These are phyloP conservation scores for Leptobrachium ailaonicum DNA, from an alignment of 2,113 vertebrate species.

Conservation along the genomic window DNA sequence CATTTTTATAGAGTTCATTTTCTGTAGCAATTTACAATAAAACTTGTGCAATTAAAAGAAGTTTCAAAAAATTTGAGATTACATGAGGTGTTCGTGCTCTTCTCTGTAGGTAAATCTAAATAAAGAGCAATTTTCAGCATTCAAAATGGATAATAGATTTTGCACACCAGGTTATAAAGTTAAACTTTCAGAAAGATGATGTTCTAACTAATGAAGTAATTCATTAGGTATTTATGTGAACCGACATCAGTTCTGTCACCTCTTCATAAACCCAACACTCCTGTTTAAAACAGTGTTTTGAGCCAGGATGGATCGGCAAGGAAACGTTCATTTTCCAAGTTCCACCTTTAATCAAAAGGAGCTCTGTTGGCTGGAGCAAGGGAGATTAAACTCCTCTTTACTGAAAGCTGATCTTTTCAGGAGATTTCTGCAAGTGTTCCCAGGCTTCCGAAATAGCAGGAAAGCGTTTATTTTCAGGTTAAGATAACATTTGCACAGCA, in stretches of 20 bases:
- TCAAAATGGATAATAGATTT: no score
- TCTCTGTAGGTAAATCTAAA: no score
- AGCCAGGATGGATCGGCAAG: slow-evolving; percentile 13
- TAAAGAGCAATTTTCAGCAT: no score
- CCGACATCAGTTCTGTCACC: not conserved
- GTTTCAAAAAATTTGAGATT: no score
- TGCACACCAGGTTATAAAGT: no score
- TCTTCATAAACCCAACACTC: no score
- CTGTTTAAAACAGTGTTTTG: not conserved
- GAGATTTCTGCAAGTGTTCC: slow-evolving; percentile 40
- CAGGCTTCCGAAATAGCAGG: slow-evolving; percentile 38
- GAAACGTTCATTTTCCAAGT: slow-evolving; percentile 20
- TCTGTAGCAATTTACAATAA: no score
- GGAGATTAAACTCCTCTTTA: slow-evolving; percentile 39
- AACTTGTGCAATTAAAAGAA: no score
- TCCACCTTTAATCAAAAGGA: slow-evolving; percentile 27
- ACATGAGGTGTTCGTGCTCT: no score
- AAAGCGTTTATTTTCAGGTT: slow-evolving; percentile 19
- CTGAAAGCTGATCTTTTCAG: slow-evolving; percentile 36
- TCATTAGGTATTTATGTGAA: not conserved
- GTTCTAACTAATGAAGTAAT: not conserved
- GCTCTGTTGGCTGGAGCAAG: slow-evolving; percentile 16
- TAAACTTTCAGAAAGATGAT: not conserved
- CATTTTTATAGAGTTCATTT: no score
- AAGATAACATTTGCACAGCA: slow-evolving; percentile 30